Conservation (phyloP, 2,888 invertebrate species). For the Lasioglossum oenotherae region DNA sequence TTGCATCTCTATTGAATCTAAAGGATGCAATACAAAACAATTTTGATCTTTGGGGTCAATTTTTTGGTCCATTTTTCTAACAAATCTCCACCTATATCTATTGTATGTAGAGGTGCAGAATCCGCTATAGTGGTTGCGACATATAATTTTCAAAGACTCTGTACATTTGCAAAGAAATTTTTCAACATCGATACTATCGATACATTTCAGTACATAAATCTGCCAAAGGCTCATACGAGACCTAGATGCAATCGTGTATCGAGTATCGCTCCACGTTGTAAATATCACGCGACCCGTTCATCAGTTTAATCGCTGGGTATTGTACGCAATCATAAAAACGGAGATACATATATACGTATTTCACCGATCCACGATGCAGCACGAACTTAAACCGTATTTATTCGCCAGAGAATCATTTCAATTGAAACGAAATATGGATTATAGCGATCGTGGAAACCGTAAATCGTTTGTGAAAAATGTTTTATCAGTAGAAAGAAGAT, state of each 20-base stretch:
- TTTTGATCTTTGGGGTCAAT: too few relatives aligned
- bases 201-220: not conserved
- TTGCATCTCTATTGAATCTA: too few relatives aligned
- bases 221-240: not conserved
- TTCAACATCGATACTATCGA: not conserved
- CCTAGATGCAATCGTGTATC: not conserved
- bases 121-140: too few relatives aligned
- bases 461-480: not conserved
- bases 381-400: not conserved
- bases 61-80: too few relatives aligned
- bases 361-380: not conserved
- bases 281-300: not conserved
- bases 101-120: too few relatives aligned
- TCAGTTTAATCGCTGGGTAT: not conserved
- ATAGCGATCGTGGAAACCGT: not conserved
- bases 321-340: not conserved
- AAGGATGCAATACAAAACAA: too few relatives aligned
- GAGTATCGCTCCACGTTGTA: not conserved
- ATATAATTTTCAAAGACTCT: too few relatives aligned
- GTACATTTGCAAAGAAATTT: not conserved
- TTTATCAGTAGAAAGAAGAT: not conserved
- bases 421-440: conserved; percentile 3
- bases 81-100: too few relatives aligned
- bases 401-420: not conserved
- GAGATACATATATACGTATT: not conserved